Base-by-base conservation (phyloP, 2,888 invertebrate genomes). In the Sceliomorpha sp. region DNA sequence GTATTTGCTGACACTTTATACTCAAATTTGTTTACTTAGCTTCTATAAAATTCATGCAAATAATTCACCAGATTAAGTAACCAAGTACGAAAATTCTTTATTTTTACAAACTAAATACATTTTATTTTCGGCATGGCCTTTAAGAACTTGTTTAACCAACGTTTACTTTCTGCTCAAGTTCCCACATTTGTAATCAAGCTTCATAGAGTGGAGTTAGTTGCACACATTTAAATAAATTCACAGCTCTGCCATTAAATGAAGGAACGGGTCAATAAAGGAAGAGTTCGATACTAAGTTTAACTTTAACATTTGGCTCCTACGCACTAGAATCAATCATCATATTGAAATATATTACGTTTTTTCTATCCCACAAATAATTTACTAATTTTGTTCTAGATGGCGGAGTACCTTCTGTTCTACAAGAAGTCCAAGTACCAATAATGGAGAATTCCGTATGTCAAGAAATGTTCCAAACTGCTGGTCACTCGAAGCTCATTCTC, bases 401-500 rank as follows among this genome's bases (percentile, higher is more conserved):
- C 8, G 95, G 95, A 7, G 96, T 97, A 1, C 97, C 97, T 0
- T 95, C 95, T 2, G 93, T 96, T 1, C 89, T 97, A 17, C 96
- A 97, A 88, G 96, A 96, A 90, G 97, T 97, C 1, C 94, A 94
- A 90, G 96, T 97, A 14, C 97, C 97, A 26, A 93, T 97, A 68
- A 95, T 97, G 89, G 95, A 96, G 84, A 97, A 97, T 88, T 92
- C 92, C 72, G 95, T 96, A 7, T 97, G 97, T 85, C 97, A 97
- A 86, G 95, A 96, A 86, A 97, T 97, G 97, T 97, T 97, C 91
- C 92, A 94, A 77, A 95, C 95, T 0, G 96, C 95, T 0, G 96
- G 96, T 0, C 97, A 97, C 84, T 91, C 93, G 0, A 97, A 97
- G 89, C 92, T 93, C 80, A 97, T 97, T 68, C 90, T 96, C 20